A percentile compares a stretch with the other conserved stretches of the same genome.
Evolutionary conservation across 2,888 invertebrate genomes (phyloP).

Genomic region (Acrobasis repandana): DNA sequence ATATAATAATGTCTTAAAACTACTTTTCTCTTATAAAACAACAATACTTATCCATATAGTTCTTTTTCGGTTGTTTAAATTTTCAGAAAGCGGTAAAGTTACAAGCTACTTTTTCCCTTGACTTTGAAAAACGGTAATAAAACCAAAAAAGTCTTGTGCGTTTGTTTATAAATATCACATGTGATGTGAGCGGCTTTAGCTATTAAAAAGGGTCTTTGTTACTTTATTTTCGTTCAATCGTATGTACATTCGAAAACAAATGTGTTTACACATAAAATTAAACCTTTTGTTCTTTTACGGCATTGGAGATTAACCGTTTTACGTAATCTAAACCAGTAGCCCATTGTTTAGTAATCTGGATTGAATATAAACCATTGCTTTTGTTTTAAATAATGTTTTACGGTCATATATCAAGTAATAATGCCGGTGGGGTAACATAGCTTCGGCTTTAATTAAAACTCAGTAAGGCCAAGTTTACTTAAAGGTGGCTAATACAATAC

Average conservation of each 20-base stretch:
- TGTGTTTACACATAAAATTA: slow-evolving; percentile 13
- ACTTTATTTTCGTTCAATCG: slow-evolving; percentile 60
- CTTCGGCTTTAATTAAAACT: too few species aligned
- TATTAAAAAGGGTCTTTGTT: slow-evolving; percentile 52
- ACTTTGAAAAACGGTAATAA: slow-evolving; percentile 5
- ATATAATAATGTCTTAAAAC: too few species aligned
- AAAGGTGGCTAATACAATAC: too few species aligned
- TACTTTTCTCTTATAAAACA: too few species aligned
- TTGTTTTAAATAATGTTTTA: background rate
- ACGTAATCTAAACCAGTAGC: slow-evolving; percentile 12
- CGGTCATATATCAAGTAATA: background rate
- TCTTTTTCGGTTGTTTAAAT: too few species aligned
- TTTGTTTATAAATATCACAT: slow-evolving; percentile 58
- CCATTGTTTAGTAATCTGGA: slow-evolving; percentile 2
- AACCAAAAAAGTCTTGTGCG: slow-evolving; percentile 25
- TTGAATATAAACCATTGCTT: background rate
- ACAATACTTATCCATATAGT: too few species aligned
- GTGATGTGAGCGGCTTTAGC: slow-evolving; percentile 48
- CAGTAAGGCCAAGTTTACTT: too few species aligned
- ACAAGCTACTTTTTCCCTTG: slow-evolving; percentile 3
- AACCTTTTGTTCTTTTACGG: slow-evolving; percentile 16
- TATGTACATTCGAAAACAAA: slow-evolving; percentile 27
- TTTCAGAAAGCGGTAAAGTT: background rate
- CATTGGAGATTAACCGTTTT: slow-evolving; percentile 1
- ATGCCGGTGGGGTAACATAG: background rate